Percentiles rank a stretch among this genome's conserved stretches.
Conservation (phyloP, 1,140 invertebrate species). For the Chlorops oryzae region DNA sequence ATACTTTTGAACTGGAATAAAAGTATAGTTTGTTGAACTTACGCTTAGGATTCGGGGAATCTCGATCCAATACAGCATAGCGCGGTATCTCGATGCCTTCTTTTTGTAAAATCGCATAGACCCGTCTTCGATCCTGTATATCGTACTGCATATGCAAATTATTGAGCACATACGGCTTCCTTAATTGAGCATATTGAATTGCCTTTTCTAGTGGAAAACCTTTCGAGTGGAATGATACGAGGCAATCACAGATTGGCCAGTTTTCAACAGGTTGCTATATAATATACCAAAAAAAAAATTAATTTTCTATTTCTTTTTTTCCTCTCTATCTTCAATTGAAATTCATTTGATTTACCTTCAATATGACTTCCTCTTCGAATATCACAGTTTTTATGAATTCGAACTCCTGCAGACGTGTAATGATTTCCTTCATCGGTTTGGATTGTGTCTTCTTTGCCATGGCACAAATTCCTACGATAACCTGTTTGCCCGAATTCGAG, state of each 20-base stretch:
- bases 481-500: conserved; percentile 53
- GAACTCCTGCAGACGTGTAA: conserved; percentile 89
- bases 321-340: too few relatives aligned
- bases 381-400: conserved; percentile 91
- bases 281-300: conserved; percentile 6
- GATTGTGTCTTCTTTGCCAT: conserved; percentile 99
- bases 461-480: conserved; percentile 93
- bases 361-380: conserved; percentile 89
- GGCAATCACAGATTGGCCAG: conserved; percentile 96
- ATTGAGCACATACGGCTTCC: conserved; percentile 96
- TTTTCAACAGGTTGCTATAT: conserved; percentile 86
- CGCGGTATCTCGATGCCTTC: conserved; percentile 96
- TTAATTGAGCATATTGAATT: conserved; percentile 89
- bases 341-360: conserved; percentile 60
- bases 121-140: conserved; percentile 89
- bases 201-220: conserved; percentile 98
- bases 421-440: conserved; percentile 98
- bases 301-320: too few relatives aligned
- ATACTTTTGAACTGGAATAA: background rate
- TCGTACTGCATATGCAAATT: conserved; percentile 98
- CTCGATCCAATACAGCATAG: conserved; percentile 94
- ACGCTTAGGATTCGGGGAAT: conserved; percentile 86
- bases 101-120: conserved; percentile 88
- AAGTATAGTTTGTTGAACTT: conserved; percentile 42
- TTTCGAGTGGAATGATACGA: conserved; percentile 98